Evolutionary conservation across 2,113 vertebrate genomes (phyloP).

Genomic region (Elachura formosa): DNA sequence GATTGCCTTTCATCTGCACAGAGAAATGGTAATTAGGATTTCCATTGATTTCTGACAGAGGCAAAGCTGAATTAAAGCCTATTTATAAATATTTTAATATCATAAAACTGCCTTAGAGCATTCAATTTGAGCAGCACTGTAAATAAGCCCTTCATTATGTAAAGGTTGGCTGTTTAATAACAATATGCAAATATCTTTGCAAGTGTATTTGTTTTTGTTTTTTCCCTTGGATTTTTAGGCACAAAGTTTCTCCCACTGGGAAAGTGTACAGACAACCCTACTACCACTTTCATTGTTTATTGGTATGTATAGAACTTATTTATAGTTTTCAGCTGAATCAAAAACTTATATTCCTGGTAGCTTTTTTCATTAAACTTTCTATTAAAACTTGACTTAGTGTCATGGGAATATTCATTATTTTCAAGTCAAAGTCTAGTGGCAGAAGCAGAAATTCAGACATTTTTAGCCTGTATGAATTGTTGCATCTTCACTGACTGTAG

Average conservation of each 20-base stretch:
- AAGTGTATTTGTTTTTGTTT: slow-evolving; percentile 29
- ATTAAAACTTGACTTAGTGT: background rate
- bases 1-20: slow-evolving; percentile 58
- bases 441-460: background rate
- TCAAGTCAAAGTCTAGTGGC: background rate
- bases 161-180: slow-evolving; percentile 50
- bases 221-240: background rate
- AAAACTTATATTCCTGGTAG: background rate
- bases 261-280: background rate
- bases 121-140: slow-evolving; percentile 55
- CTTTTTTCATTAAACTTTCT: slow-evolving; percentile 27
- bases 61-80: slow-evolving; percentile 60
- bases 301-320: background rate
- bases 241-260: background rate
- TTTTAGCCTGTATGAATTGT: background rate
- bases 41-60: slow-evolving; percentile 50
- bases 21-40: slow-evolving; percentile 63
- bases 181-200: slow-evolving; percentile 58
- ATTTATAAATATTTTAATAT: slow-evolving; percentile 73
- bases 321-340: background rate
- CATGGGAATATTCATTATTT: background rate
- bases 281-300: background rate
- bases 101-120: slow-evolving; percentile 33
- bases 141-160: slow-evolving; percentile 65
- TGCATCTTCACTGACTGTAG: background rate